Conservation (phyloP, 2,888 invertebrate species). For the Cenopis cana region DNA sequence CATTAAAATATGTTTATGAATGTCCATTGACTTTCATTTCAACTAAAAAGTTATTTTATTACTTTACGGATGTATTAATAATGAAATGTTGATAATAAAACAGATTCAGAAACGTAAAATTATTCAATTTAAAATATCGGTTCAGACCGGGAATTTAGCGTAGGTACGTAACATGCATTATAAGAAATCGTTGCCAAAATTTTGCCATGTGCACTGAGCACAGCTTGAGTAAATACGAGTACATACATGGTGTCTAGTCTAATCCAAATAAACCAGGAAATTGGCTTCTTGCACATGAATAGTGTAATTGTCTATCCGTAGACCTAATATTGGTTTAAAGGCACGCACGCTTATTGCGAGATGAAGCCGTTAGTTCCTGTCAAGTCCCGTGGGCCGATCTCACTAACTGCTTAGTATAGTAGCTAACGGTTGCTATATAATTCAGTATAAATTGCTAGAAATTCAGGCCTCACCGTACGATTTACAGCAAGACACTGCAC, state of each 20-base stretch:
- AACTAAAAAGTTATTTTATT: slow-evolving; percentile 8
- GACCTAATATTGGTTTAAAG: slow-evolving; percentile 8
- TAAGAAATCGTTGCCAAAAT: neutral
- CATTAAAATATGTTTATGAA: slow-evolving; percentile 14
- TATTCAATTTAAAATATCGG: neutral
- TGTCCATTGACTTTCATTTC: slow-evolving; percentile 9
- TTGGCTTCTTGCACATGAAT: neutral
- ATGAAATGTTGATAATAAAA: slow-evolving; percentile 1
- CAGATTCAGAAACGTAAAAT: neutral
- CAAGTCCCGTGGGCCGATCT: slow-evolving; percentile 29
- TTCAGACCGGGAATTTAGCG: neutral
- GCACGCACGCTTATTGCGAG: slow-evolving; percentile 2
- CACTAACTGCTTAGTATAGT: slow-evolving; percentile 19
- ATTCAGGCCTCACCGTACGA: slow-evolving; percentile 36
- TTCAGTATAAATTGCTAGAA: slow-evolving; percentile 34
- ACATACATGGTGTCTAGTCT: neutral
- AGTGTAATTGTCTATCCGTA: neutral
- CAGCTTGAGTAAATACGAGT: neutral
- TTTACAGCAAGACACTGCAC: slow-evolving; percentile 51
- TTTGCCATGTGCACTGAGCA: neutral
- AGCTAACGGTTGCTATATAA: slow-evolving; percentile 16
- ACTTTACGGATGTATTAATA: slow-evolving; percentile 1
- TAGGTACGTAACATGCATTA: neutral
- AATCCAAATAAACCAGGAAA: neutral
- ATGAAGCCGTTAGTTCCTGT: slow-evolving; percentile 25